Percentiles rank a stretch among this genome's conserved stretches.
These are phyloP conservation scores for Morelia viridis DNA, from an alignment of 2,797 vertebrate species.

Conservation along the genomic window DNA sequence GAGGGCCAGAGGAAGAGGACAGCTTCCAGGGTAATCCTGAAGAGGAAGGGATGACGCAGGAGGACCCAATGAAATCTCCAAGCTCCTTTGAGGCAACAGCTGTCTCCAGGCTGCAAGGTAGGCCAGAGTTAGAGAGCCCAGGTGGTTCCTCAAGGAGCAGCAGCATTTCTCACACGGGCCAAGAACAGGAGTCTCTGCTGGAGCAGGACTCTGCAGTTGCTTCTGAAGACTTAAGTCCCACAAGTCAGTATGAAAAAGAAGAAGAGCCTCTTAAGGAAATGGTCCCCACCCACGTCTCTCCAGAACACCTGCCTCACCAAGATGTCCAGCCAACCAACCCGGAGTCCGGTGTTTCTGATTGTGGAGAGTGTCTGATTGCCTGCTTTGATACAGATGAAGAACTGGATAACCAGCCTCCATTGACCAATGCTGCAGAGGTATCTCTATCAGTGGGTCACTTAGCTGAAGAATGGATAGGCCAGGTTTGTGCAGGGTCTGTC, in stretches of 20 bases:
- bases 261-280: not conserved
- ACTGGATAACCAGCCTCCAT: not conserved
- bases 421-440: not conserved
- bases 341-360: not conserved
- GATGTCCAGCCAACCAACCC: not conserved
- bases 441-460: not conserved
- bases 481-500: not conserved
- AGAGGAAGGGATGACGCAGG: not conserved
- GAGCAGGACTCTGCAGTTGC: not conserved
- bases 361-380: conserved; percentile 18
- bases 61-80: rapidly evolving
- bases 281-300: not conserved
- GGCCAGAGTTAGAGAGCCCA: rapidly evolving
- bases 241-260: not conserved
- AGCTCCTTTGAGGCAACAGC: not conserved
- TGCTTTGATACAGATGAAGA: conserved; percentile 45
- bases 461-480: not conserved
- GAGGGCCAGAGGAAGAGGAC: not conserved
- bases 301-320: not conserved
- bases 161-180: not conserved
- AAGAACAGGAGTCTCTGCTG: not conserved
- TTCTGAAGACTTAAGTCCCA: not conserved
- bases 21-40: not conserved
- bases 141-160: not conserved
- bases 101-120: not conserved